Evolutionary conservation across 2,888 invertebrate genomes (phyloP).

Genomic region (Cheilosia urbana): DNA sequence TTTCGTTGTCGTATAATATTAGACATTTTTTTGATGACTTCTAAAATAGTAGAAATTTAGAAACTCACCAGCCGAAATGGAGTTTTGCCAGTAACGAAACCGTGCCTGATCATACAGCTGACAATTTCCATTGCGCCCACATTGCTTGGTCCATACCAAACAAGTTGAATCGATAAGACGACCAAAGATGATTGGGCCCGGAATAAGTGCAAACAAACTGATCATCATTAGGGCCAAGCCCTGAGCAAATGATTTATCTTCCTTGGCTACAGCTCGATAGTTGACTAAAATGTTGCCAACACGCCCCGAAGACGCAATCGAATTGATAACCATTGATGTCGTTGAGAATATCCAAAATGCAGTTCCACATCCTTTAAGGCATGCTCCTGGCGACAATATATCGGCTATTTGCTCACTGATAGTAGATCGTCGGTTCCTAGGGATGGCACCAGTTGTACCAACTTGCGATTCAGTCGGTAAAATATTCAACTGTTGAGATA

Average conservation of each 20-base stretch:
- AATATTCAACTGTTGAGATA: constrained; percentile 25
- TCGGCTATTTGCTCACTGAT: constrained; percentile 61
- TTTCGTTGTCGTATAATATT: neutral
- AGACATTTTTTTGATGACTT: neutral
- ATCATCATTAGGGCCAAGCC: constrained; percentile 87
- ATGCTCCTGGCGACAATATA: constrained; percentile 83
- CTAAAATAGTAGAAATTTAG: neutral
- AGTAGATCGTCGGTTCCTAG: constrained; percentile 63
- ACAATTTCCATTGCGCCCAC: constrained; percentile 87
- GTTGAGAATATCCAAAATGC: constrained; percentile 84
- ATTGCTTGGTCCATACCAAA: constrained; percentile 87
- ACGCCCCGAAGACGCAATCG: constrained; percentile 87
- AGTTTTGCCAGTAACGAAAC: constrained; percentile 86
- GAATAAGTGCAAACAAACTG: constrained; percentile 87
- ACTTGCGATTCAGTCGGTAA: constrained; percentile 29
- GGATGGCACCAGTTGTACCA: constrained; percentile 16
- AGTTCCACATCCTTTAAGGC: constrained; percentile 84
- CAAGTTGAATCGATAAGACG: constrained; percentile 88
- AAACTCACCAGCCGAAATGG: constrained; percentile 85
- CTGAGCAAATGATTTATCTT: constrained; percentile 88
- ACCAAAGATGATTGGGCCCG: constrained; percentile 88
- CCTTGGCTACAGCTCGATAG: constrained; percentile 86
- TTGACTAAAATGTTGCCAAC: constrained; percentile 88
- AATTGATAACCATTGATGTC: constrained; percentile 85
- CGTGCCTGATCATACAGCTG: constrained; percentile 87